Conservation (phyloP, 2,888 invertebrate genomes). For the Aspidapion aeneum region DNA sequence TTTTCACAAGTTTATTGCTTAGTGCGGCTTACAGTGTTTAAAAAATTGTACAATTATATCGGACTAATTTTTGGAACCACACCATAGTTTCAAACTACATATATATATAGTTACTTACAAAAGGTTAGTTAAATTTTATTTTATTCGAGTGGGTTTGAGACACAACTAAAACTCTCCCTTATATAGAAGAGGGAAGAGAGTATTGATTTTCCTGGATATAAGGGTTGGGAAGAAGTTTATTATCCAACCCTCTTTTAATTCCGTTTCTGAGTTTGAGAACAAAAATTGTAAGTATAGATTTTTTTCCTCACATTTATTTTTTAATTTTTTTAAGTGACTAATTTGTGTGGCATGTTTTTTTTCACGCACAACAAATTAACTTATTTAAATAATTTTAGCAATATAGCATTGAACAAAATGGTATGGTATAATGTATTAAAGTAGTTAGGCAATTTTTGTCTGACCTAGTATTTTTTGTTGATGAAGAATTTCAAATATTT, state of each 20-base stretch:
- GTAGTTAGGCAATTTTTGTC: constrained; percentile 23
- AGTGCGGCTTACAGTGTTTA: constrained; percentile 42
- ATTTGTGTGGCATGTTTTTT: not conserved
- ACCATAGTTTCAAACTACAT: too few relatives aligned
- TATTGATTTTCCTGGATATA: not conserved
- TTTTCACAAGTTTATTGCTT: constrained; percentile 49
- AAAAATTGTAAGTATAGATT: too few relatives aligned
- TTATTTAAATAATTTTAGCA: not conserved
- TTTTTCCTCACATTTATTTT: too few relatives aligned
- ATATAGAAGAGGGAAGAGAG: too few relatives aligned
- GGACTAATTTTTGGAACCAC: constrained; percentile 17
- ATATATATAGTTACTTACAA: too few relatives aligned
- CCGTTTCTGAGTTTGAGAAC: too few relatives aligned
- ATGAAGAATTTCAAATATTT: constrained; percentile 45
- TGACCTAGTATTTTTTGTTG: constrained; percentile 32
- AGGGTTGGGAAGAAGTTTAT: too few relatives aligned
- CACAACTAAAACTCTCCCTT: not conserved
- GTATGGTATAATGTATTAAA: not conserved
- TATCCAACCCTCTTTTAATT: too few relatives aligned
- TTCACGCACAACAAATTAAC: too few relatives aligned
- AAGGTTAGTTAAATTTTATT: too few relatives aligned
- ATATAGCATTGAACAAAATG: not conserved
- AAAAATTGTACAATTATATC: constrained; percentile 32
- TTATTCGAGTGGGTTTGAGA: not conserved
- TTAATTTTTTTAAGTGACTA: too few relatives aligned